Base-by-base conservation (phyloP, 2,888 invertebrate genomes). In the Sarcophaga caerulescens region DNA sequence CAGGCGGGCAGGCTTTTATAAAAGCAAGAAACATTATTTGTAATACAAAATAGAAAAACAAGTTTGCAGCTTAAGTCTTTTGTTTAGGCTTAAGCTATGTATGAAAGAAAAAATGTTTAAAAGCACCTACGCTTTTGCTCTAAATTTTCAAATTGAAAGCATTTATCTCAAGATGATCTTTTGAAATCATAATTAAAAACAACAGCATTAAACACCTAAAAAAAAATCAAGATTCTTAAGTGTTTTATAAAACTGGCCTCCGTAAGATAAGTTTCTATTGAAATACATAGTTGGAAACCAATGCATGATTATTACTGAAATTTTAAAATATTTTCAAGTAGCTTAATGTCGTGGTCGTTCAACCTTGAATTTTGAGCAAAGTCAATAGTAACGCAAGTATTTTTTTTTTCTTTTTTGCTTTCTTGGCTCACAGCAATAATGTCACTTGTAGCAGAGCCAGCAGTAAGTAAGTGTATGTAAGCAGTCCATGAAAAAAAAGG, bases 321-420 rank as follows among this genome's bases (percentile, higher is more conserved):
- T 35, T 35, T 35, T 35, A 52, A 52, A 52, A 52, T 63, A 47
- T 71, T 71, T 60, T 17, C 19, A 76, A 66, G 47, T 44, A 63
- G 17, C 62, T 69, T 57, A 60, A 66, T 60, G 3, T 71, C 35
- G 69, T 73, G n/a, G 45, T 63, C 17, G 59, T 47, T 12, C 57
- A 69, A 85, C 85, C 85, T 85, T 85, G 82, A 79, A 79, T 68
- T 12, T 63, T 60, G 35, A 68, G 70, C 85, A 85, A 85, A 85
- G 85, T 85, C 85, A 85, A 76, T 82, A 81, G 35, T 74, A 80
- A 68, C 65, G 10, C 63, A 47, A 44, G 19, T 4, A 17, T n/a
- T n/a, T n/a, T n/a, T n/a, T 63, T 69, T 69, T 65, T 74, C 47
- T 23, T 44, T 14, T 60, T 19, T 71, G 47, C 14, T 69, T 14